Percentiles rank a stretch among this genome's conserved stretches.
These are phyloP conservation scores for Temnothorax unifasciatus DNA, from an alignment of 2,888 invertebrate genomes.

Conservation along the genomic window DNA sequence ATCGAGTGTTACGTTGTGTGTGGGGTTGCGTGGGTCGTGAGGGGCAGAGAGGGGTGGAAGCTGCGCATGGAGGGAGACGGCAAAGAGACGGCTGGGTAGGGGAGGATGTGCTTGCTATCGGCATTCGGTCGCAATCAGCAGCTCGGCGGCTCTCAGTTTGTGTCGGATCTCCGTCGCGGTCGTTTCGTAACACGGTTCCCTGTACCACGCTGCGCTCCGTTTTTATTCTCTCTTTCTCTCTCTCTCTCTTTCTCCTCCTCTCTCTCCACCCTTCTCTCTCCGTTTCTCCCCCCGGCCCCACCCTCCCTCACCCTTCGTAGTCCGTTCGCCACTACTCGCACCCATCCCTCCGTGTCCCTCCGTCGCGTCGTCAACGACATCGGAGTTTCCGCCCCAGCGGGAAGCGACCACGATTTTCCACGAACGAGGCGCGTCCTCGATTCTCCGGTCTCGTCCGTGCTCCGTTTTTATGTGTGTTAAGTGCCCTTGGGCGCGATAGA, in stretches of 20 bases:
- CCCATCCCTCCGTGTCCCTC: slow-evolving; percentile 13
- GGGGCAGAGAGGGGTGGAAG: slow-evolving; percentile 3
- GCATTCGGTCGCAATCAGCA: slow-evolving; percentile 76
- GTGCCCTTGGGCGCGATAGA: background rate
- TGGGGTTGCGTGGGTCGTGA: slow-evolving; percentile 20
- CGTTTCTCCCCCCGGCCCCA: slow-evolving; percentile 52
- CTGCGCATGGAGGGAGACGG: slow-evolving; percentile 3
- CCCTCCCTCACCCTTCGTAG: slow-evolving; percentile 28
- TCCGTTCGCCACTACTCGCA: slow-evolving; percentile 3
- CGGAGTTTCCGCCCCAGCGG: slow-evolving; percentile 71
- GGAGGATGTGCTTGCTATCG: slow-evolving; percentile 69
- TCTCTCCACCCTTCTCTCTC: slow-evolving; percentile 52
- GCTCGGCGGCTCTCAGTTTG: slow-evolving; percentile 82
- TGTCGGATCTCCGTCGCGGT: slow-evolving; percentile 82
- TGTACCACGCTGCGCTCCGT: slow-evolving; percentile 71
- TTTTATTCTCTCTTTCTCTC: slow-evolving; percentile 68
- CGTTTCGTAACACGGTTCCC: slow-evolving; percentile 71
- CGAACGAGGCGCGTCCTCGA: slow-evolving; percentile 72
- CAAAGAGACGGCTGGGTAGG: slow-evolving; percentile 9
- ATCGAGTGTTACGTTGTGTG: slow-evolving; percentile 26
- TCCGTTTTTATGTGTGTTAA: slow-evolving; percentile 56
- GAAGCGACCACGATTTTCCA: slow-evolving; percentile 67
- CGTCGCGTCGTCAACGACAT: slow-evolving; percentile 55
- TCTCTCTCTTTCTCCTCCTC: slow-evolving; percentile 41
- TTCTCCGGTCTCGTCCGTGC: slow-evolving; percentile 39